phyloP scores from a whole-genome alignment of 2,888 invertebrate species.

The Unio delphinus region DNA sequence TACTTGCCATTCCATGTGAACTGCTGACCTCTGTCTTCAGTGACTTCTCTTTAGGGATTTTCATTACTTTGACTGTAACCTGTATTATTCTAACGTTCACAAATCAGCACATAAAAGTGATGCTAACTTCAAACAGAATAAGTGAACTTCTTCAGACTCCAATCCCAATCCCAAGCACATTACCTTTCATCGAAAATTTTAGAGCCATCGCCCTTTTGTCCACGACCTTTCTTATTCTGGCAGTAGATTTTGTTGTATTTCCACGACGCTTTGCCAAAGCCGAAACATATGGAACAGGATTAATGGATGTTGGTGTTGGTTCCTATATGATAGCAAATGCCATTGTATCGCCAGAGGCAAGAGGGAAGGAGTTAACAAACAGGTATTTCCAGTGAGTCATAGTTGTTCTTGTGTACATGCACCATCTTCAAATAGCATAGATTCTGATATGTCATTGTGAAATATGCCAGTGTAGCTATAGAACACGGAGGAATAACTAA shows the following conservation, averaged over 20 bases:
- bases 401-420: neutral
- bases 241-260: conserved; percentile 92
- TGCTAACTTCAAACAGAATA: no score
- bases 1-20: conserved; percentile 50
- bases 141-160: conserved; percentile 10
- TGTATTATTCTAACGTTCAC: no score
- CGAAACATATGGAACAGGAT: conserved; percentile 82
- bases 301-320: conserved; percentile 98
- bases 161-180: conserved; percentile 38
- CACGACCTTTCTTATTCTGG: conserved; percentile 84
- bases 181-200: conserved; percentile 58
- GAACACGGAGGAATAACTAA: no score
- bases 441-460: no score
- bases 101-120: no score
- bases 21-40: conserved; percentile 41
- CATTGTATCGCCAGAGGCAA: conserved; percentile 65
- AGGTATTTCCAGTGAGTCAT: conserved; percentile 8
- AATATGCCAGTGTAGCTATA: no score
- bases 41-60: conserved; percentile 13
- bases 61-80: neutral
- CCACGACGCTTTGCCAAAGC: conserved; percentile 91
- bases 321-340: conserved; percentile 76
- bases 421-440: neutral
- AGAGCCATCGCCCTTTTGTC: conserved; percentile 59
- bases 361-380: conserved; percentile 33